Percentiles rank a stretch among this genome's conserved stretches.
phyloP scores from a whole-genome alignment of 1,140 invertebrate genomes.

The Steinernema feltiae region DNA sequence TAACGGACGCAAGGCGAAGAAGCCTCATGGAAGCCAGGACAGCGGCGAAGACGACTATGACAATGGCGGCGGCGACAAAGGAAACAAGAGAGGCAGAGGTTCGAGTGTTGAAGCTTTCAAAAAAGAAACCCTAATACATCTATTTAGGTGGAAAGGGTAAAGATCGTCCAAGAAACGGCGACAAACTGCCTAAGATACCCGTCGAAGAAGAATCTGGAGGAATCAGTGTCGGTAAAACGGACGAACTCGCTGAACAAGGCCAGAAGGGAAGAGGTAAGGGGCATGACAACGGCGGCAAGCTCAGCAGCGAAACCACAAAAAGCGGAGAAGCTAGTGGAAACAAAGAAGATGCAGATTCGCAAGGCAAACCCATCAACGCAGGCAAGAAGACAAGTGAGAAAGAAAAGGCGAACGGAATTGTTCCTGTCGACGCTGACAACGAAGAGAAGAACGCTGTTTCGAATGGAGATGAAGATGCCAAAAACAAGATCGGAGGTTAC shows the following conservation, averaged over 20 bases:
- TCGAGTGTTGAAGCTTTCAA: too few relatives aligned
- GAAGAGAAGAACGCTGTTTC: background rate
- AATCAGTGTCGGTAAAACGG: constrained; percentile 6
- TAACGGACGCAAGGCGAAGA: constrained; percentile 10
- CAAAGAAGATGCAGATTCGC: background rate
- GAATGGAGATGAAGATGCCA: background rate
- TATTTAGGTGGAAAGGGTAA: background rate
- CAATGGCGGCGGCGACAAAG: constrained; percentile 1
- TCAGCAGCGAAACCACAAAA: background rate
- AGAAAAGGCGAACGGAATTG: background rate
- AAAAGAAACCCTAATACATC: too few relatives aligned
- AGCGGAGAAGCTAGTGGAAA: background rate
- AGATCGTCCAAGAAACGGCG: too few relatives aligned
- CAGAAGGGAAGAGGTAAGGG: background rate
- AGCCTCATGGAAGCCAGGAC: background rate
- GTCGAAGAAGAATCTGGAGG: constrained; percentile 12
- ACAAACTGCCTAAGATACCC: background rate
- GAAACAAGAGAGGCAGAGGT: background rate
- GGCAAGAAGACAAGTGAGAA: background rate
- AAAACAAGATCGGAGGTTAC: background rate
- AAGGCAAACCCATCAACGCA: background rate
- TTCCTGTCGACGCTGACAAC: background rate
- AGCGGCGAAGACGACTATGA: background rate
- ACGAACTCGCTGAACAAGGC: background rate
- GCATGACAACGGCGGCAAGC: background rate